Evolutionary conservation across 2,888 invertebrate genomes (phyloP).

Genomic region (Mesorhabditis belari): DNA sequence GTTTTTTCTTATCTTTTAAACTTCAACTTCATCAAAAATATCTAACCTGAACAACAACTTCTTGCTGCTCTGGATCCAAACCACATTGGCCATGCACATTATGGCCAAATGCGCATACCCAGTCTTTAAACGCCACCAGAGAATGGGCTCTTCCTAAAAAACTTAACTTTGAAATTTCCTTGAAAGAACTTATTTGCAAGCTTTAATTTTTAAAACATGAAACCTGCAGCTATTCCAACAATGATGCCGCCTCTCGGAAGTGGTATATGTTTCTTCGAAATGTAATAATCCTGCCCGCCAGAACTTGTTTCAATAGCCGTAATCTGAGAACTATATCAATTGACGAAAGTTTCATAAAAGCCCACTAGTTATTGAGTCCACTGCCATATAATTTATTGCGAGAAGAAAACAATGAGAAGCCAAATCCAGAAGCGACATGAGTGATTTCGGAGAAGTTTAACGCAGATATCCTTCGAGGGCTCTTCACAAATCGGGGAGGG

Average conservation of each 20-base stretch:
- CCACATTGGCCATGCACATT: conserved; percentile 50
- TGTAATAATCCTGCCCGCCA: conserved; percentile 28
- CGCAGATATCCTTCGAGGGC: conserved; percentile 31
- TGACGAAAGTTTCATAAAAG: conserved; percentile 11
- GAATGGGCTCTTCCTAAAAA: conserved; percentile 40
- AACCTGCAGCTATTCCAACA: neutral
- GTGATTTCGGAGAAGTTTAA: conserved; percentile 39
- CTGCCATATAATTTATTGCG: conserved; percentile 33
- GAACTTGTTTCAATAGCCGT: conserved; percentile 3
- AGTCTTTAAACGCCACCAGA: conserved; percentile 27
- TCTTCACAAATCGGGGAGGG: conserved; percentile 3
- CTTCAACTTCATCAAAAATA: too few relatives aligned
- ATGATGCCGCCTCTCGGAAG: conserved; percentile 11
- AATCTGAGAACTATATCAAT: conserved; percentile 25
- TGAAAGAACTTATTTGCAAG: too few relatives aligned
- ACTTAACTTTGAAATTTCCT: too few relatives aligned
- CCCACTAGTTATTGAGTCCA: conserved; percentile 45
- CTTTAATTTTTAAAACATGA: too few relatives aligned
- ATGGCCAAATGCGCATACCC: conserved; percentile 44
- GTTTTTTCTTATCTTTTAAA: too few relatives aligned
- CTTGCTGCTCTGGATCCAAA: conserved; percentile 7
- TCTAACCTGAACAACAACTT: conserved; percentile 2
- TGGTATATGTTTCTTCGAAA: conserved; percentile 21
- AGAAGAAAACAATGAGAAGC: conserved; percentile 49
- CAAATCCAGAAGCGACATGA: conserved; percentile 42